Evolutionary conservation across 2,888 invertebrate species (phyloP), one percentile per base, ranked within the genome.

Genomic region (Peribatodes rhomboidaria): DNA sequence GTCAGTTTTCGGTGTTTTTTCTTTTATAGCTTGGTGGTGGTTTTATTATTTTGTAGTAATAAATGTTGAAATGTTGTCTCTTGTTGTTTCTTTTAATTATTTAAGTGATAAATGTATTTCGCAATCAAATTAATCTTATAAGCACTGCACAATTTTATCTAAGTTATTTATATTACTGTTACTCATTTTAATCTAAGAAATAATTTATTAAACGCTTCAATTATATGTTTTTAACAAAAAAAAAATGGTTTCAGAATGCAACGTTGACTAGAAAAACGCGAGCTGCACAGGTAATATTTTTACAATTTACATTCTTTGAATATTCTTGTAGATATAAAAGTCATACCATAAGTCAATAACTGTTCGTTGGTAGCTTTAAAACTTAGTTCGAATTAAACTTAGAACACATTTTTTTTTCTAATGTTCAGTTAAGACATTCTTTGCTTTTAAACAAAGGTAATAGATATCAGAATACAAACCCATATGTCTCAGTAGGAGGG

Each of bases 221-320:
- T n/a, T n/a, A n/a, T n/a, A n/a, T n/a, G n/a, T n/a, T n/a, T n/a
- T n/a, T n/a, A n/a, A n/a, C n/a, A n/a, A n/a, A n/a, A n/a, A n/a
- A n/a, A n/a, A n/a, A n/a, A n/a, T n/a, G n/a, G n/a, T 86, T 84
- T 7, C 87, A 90, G 89, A 84, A 82, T 53, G 20, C 72, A 16
- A 74, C 83, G 0, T 50, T 82, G 10, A 84, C 87, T 67, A 86
- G 80, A 42, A 35, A 46, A 37, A 55, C 74, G 70, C 83, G 90
- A 46, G 83, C 83, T 14, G 76, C 67, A 10, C 83, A 79, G 88
- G 88, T 88, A 85, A 83, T 71, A 73, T 71, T 73, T 75, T 70
- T 42, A 22, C 37, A 37, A 31, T 50, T 14, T 31, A 33, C 8
- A n/a, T 16, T 16, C 10, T 1, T n/a, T 47, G n/a, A 22, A n/a